Evolutionary conservation across 1,140 invertebrate species (phyloP), one percentile per base, ranked within the genome.

Genomic region (Riptortus pedestris): DNA sequence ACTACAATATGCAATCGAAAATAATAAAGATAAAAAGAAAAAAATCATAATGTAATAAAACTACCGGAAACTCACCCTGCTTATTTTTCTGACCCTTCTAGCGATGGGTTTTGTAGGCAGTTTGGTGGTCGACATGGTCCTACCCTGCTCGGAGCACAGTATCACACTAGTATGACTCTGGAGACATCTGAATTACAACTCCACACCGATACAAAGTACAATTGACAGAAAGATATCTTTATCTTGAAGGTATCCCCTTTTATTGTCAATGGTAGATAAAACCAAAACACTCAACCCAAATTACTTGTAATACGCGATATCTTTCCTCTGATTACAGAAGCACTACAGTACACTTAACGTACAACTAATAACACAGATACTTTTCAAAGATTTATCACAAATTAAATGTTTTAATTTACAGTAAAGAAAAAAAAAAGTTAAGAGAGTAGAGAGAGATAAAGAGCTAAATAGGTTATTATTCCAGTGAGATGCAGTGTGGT

Each of bases 51-150:
- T 9, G 33, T 38, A 38, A 7, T 38, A 16, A 11, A 48, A 48
- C 4, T 11, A 18, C 45, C 45, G 31, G n/a, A 4, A 38, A 61
- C 60, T 61, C 26, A 61, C 60, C 43, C 60, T 61, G 60, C 60
- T 61, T 14, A 61, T 61, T 61, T 61, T 61, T 38, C 60, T 31
- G 33, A 61, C 38, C 26, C 60, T 61, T 29, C 60, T 61, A 14
- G 60, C 60, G 60, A 61, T 26, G 22, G 60, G 60, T 61, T 61
- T 61, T 14, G 43, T 26, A n/a, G n/a, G 43, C 33, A 61, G 60
- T 27, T 61, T 61, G 29, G 60, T 45, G 18, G 60, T 61, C 11
- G 60, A 61, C 60, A 61, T 61, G 27, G 11, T 29, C 27, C 27
- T 27, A 14, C 52, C 24, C 5, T 28, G 24, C 57, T 29, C n/a